phyloP scores from a whole-genome alignment of 2,797 vertebrate species.

The Graptemys geographica region DNA sequence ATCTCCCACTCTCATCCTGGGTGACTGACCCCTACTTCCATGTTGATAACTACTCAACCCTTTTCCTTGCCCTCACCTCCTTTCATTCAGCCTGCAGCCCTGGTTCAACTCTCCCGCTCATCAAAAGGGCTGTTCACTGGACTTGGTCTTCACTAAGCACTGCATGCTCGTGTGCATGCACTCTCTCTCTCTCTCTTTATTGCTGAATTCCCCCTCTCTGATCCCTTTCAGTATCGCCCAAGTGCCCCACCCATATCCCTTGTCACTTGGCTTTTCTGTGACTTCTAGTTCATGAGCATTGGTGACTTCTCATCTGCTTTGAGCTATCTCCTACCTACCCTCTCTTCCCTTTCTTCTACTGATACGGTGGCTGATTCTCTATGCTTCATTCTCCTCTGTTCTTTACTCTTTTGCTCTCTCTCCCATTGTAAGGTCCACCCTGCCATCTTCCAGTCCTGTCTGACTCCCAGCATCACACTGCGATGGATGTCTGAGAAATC shows the following conservation, averaged over 20 bases:
- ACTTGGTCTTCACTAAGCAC: slow-evolving; percentile 9
- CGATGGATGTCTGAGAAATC: neutral
- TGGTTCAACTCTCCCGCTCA: slow-evolving; percentile 61
- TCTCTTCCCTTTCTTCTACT: slow-evolving; percentile 7
- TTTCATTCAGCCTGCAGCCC: slow-evolving; percentile 65
- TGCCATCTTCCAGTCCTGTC: neutral
- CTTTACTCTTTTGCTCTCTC: neutral
- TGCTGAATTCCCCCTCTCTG: slow-evolving; percentile 37
- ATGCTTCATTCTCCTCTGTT: neutral
- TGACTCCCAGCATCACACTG: neutral
- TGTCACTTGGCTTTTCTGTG: neutral
- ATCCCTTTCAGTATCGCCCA: neutral
- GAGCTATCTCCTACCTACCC: neutral
- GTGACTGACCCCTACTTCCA: neutral
- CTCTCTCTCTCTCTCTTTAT: neutral
- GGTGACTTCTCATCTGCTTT: neutral
- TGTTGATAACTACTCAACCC: neutral
- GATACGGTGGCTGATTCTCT: neutral
- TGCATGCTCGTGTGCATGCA: neutral
- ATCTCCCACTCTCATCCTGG: neutral
- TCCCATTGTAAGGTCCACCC: neutral
- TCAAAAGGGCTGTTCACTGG: slow-evolving; percentile 66
- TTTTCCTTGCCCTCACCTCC: slow-evolving; percentile 59
- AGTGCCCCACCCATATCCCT: neutral
- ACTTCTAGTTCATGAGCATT: neutral